Conservation (phyloP, 2,888 invertebrate species). For the Drosophila prolongata region DNA sequence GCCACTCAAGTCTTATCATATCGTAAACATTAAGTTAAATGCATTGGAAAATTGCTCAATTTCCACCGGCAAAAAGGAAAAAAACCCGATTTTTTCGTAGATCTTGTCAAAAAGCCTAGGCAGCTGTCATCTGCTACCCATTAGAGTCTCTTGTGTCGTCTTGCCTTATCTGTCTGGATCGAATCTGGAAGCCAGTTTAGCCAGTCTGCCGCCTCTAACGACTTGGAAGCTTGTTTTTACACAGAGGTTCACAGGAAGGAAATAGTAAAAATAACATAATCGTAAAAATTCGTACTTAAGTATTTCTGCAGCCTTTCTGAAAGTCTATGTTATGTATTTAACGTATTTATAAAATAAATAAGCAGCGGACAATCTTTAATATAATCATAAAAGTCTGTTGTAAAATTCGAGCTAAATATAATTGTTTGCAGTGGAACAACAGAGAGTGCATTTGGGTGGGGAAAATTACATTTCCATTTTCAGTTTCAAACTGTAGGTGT, state of each 20-base stretch:
- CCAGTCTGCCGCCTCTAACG: conserved; percentile 19
- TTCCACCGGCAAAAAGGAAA: neutral
- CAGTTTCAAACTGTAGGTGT: conserved; percentile 15
- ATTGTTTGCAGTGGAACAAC: neutral
- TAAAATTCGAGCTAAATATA: neutral
- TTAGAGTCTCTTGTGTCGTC: conserved; percentile 12
- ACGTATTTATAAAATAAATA: too few relatives aligned
- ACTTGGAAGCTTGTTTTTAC: neutral
- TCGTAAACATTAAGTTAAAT: conserved; percentile 27
- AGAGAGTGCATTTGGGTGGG: neutral
- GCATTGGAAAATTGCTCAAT: conserved; percentile 23
- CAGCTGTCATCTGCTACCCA: conserved; percentile 30
- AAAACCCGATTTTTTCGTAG: conserved; percentile 27
- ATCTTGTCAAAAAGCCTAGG: conserved; percentile 25
- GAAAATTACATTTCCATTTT: conserved; percentile 10
- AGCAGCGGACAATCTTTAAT: too few relatives aligned
- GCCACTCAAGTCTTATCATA: conserved; percentile 16
- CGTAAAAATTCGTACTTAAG: too few relatives aligned
- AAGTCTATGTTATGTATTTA: too few relatives aligned
- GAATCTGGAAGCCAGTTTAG: conserved; percentile 21
- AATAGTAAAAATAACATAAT: too few relatives aligned
- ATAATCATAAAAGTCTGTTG: neutral
- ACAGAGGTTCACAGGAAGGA: neutral
- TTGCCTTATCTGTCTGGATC: conserved; percentile 29
- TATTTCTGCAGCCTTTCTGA: too few relatives aligned